These are phyloP conservation scores for Polymixis lichenea DNA, from an alignment of 2,888 invertebrate species.

Conservation along the genomic window DNA sequence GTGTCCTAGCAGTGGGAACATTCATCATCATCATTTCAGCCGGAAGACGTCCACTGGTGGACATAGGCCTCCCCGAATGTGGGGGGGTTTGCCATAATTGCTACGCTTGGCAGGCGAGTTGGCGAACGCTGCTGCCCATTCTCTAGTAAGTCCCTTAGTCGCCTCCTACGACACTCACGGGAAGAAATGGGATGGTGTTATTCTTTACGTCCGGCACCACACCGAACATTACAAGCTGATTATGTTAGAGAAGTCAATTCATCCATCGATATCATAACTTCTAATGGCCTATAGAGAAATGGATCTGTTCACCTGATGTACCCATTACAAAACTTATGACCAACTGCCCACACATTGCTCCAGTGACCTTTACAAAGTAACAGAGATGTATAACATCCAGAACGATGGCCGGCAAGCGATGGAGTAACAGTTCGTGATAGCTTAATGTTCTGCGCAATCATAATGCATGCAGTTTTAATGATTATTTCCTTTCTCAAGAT, in stretches of 20 bases:
- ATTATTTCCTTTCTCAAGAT: slow-evolving; percentile 44
- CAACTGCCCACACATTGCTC: slow-evolving; percentile 35
- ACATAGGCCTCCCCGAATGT: too few species aligned
- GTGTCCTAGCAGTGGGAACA: too few species aligned
- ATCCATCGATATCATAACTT: not conserved
- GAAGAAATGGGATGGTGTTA: too few species aligned
- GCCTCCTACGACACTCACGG: too few species aligned
- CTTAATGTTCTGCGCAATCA: slow-evolving; percentile 43
- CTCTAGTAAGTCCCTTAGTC: too few species aligned
- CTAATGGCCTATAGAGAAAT: not conserved
- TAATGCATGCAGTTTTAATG: slow-evolving; percentile 46
- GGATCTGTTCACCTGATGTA: not conserved
- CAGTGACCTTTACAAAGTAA: slow-evolving; percentile 52
- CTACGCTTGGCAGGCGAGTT: too few species aligned
- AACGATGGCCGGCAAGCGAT: slow-evolving; percentile 29
- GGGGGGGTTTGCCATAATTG: too few species aligned
- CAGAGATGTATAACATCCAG: slow-evolving; percentile 13
- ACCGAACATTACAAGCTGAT: too few species aligned
- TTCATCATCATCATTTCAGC: too few species aligned
- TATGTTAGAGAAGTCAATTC: not conserved
- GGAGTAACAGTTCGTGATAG: slow-evolving; percentile 58
- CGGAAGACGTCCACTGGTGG: too few species aligned
- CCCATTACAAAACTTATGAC: slow-evolving; percentile 5
- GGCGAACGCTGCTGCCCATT: too few species aligned
- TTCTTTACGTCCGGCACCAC: too few species aligned